Percentiles rank a stretch among this genome's conserved stretches.
These are phyloP conservation scores for Camponotus vicinus DNA, from an alignment of 1,140 invertebrate species.

Conservation along the genomic window DNA sequence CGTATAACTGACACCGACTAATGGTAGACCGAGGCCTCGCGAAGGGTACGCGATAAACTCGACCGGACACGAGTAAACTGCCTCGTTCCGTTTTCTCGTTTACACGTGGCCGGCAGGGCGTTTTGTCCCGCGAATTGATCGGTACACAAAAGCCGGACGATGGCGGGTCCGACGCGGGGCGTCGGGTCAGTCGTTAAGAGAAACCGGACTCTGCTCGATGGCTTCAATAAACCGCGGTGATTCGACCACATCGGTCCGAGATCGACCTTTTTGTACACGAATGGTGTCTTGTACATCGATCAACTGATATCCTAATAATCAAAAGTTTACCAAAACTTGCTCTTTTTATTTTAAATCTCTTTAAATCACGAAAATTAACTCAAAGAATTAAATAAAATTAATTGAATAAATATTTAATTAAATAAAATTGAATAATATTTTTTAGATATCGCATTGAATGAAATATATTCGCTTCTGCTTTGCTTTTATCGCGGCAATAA, in stretches of 20 bases:
- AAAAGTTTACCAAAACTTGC: neutral
- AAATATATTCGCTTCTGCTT: neutral
- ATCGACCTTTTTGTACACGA: slow-evolving; percentile 26
- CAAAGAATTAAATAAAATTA: neutral
- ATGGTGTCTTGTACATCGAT: neutral
- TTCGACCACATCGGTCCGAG: slow-evolving; percentile 5
- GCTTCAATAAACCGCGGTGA: slow-evolving; percentile 41
- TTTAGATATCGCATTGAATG: neutral
- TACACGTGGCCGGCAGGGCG: slow-evolving; percentile 69
- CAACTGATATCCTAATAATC: neutral
- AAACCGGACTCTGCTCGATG: slow-evolving; percentile 55
- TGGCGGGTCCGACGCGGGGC: neutral
- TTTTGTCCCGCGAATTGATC: slow-evolving; percentile 65
- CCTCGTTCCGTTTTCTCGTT: slow-evolving; percentile 79
- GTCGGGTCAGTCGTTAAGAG: slow-evolving; percentile 60
- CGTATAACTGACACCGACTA: slow-evolving; percentile 82
- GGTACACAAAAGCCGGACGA: slow-evolving; percentile 21
- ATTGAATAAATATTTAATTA: neutral
- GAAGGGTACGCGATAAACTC: slow-evolving; percentile 74
- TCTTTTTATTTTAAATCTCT: neutral
- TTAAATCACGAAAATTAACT: neutral
- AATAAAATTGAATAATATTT: neutral
- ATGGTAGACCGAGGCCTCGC: slow-evolving; percentile 73
- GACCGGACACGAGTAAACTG: slow-evolving; percentile 70
- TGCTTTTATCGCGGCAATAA: neutral